A percentile compares a stretch with the other conserved stretches of the same genome.
Evolutionary conservation across 1,140 invertebrate species (phyloP).

Genomic region (Neoseiulus cucumeris): DNA sequence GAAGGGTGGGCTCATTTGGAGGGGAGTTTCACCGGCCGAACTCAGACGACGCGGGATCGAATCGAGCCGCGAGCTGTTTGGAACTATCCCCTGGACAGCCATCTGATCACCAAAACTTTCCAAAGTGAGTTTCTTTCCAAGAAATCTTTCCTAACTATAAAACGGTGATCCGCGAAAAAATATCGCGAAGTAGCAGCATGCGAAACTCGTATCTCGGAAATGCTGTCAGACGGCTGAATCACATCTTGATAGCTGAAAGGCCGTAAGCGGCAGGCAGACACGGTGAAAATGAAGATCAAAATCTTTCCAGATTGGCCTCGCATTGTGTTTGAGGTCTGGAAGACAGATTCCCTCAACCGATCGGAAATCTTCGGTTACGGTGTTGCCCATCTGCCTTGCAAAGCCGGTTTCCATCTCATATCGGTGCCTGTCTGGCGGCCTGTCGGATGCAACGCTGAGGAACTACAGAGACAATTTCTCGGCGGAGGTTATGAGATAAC

Average conservation of each 20-base stretch:
- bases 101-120: neutral
- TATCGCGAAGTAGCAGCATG: neutral
- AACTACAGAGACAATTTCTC: neutral
- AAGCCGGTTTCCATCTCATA: neutral
- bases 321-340: neutral
- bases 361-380: constrained; percentile 5
- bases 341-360: neutral
- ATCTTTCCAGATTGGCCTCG: neutral
- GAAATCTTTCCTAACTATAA: neutral
- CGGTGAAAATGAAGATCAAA: neutral
- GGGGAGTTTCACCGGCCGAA: neutral
- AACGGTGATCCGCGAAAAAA: neutral
- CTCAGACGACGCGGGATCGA: neutral
- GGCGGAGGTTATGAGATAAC: neutral
- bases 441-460: neutral
- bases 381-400: neutral
- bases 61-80: neutral
- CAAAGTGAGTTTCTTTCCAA: neutral
- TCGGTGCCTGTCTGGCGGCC: neutral
- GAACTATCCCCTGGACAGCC: neutral
- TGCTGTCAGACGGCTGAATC: neutral
- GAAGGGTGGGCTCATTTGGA: neutral
- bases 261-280: neutral
- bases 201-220: neutral
- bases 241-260: neutral